phyloP scores from a whole-genome alignment of 2,888 invertebrate species.

The Leptogaster cylindrica region DNA sequence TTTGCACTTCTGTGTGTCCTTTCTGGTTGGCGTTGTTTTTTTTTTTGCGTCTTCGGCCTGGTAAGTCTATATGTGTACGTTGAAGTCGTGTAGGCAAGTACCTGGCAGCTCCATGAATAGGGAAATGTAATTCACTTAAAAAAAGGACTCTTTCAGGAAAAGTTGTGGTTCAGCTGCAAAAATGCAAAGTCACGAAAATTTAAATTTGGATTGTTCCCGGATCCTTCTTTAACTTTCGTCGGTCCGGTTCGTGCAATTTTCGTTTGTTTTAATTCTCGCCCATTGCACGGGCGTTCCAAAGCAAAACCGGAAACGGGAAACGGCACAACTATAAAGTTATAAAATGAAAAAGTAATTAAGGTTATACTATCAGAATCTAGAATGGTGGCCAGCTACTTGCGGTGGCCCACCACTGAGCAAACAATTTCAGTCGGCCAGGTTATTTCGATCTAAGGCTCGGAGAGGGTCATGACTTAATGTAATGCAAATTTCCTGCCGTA shows the following conservation, averaged over 20 bases:
- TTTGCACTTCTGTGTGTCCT: neutral
- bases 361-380: neutral
- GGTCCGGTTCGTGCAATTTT: constrained; percentile 9
- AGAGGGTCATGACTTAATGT: constrained; percentile 25
- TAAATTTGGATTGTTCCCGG: neutral
- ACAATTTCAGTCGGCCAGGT: neutral
- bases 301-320: neutral
- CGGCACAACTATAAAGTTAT: constrained; percentile 29
- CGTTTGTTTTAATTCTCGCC: constrained; percentile 15
- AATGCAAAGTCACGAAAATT: constrained; percentile 27
- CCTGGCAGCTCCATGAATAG: constrained; percentile 11
- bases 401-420: neutral
- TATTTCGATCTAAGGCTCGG: constrained; percentile 5
- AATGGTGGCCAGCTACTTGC: neutral
- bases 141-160: neutral
- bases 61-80: too few species aligned
- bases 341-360: constrained; percentile 34
- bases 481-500: constrained; percentile 33
- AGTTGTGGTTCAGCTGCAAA: neutral
- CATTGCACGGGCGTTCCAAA: neutral
- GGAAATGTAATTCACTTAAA: constrained; percentile 19
- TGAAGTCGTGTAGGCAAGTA: too few species aligned
- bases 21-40: neutral
- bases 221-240: neutral
- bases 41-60: neutral